Base-by-base conservation (phyloP, 37 sponge, comb jelly and placozoan genomes). In the Petrosia ficiformis region DNA sequence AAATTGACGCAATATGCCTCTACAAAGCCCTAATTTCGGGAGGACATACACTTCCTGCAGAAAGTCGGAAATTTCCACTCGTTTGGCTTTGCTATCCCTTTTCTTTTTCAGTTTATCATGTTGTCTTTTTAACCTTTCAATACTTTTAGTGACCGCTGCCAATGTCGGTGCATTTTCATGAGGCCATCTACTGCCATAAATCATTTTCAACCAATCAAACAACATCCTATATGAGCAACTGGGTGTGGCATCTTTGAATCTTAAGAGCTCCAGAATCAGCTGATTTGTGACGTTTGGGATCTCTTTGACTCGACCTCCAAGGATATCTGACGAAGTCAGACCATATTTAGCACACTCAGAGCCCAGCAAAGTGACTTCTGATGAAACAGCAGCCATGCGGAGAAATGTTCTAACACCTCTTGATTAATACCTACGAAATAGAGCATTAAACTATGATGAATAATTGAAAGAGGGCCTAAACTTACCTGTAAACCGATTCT, bases 181-280 rank as follows among this genome's bases (percentile, higher is more conserved):
- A 42, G 73, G 73, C 73, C 73, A 72, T 21, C 3, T 41, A 48
- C 28, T n/a, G 29, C 73, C 73, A 72, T 31, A 72, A 3, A 72
- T 28, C 42, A 28, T 32, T 11, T 41, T 5, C n/a, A 72, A 2
- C 73, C 73, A 72, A 11, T 25, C 3, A 11, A 48, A 72, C 14
- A 72, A 42, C 48, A 22, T 54, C 22, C 22, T 54, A 22, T 24
- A 54, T 19, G 57, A 24, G 57, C 57, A 54, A 19, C 22, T 43
- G 54, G 30, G 73, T 2, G 44, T 72, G 44, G 8, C 42, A 72
- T 72, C 48, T 29, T 72, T 72, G 44, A 72, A 72, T n/a, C 16
- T 37, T 42, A 44, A 25, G 10, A 72, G 54, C 40, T 72, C 73
- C 1, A 74, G 61, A 22, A 74, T 30, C 59, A 74, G 59, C 16